These are phyloP conservation scores for Pipa parva DNA, from an alignment of 2,113 vertebrate genomes.

Conservation along the genomic window DNA sequence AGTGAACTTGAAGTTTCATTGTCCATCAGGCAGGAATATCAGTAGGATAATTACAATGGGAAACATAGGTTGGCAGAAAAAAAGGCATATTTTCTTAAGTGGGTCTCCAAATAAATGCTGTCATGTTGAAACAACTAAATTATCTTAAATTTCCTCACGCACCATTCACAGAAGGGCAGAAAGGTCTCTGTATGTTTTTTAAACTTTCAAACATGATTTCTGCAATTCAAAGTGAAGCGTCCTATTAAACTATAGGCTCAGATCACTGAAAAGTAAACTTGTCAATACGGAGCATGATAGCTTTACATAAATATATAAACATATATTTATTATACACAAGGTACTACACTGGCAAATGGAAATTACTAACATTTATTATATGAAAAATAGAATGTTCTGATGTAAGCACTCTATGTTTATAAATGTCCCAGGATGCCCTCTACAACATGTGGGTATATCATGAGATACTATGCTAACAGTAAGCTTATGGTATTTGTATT, in stretches of 20 bases:
- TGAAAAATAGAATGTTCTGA: too few species aligned
- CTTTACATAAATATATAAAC: background rate
- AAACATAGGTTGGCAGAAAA: slow-evolving; percentile 78
- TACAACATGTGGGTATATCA: too few species aligned
- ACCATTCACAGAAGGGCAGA: slow-evolving; percentile 79
- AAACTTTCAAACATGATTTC: slow-evolving; percentile 54
- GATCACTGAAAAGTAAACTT: background rate
- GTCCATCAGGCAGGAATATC: slow-evolving; percentile 55
- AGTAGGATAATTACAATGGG: slow-evolving; percentile 59
- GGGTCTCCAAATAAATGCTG: slow-evolving; percentile 86
- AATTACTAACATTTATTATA: too few species aligned
- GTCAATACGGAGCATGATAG: too few species aligned
- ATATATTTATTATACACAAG: too few species aligned
- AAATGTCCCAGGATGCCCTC: too few species aligned
- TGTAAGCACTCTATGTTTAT: too few species aligned
- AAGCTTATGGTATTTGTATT: too few species aligned
- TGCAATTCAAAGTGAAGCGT: slow-evolving; percentile 57
- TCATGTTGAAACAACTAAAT: slow-evolving; percentile 88
- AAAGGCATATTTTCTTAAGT: slow-evolving; percentile 70
- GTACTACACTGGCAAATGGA: too few species aligned
- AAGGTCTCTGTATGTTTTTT: slow-evolving; percentile 62
- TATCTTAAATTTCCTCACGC: slow-evolving; percentile 84
- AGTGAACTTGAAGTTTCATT: slow-evolving; percentile 48
- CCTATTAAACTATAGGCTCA: slow-evolving; percentile 45
- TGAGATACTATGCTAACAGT: too few species aligned